Percentiles rank a stretch among this genome's conserved stretches.
Conservation (phyloP, 2,797 vertebrate genomes). For the Morus bassanus region DNA sequence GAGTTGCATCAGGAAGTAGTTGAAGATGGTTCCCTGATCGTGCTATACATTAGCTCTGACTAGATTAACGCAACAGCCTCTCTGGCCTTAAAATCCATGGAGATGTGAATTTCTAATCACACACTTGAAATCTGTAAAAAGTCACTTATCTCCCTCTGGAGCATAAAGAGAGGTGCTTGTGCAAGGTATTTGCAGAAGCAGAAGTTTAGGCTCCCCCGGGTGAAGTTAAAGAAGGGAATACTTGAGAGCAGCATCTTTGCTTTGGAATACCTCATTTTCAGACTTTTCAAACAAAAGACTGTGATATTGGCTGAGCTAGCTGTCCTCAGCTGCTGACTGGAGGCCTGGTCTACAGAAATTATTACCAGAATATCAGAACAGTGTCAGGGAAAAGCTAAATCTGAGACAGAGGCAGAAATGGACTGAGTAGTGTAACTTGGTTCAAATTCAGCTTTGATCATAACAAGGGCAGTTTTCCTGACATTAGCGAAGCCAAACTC, state of each 20-base stretch:
- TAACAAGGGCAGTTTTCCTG: not conserved
- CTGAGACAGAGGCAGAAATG: not conserved
- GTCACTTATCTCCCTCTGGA: not conserved
- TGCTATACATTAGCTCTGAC: not conserved
- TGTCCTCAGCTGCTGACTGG: not conserved
- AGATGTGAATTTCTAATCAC: not conserved
- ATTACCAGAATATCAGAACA: not conserved
- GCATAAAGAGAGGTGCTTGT: not conserved
- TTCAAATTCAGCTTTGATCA: not conserved
- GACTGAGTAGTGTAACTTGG: not conserved
- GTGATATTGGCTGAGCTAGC: not conserved
- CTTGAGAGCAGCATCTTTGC: not conserved
- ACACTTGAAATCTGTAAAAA: not conserved
- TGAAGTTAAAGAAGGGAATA: not conserved
- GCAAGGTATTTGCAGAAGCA: not conserved
- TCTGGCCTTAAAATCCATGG: not conserved
- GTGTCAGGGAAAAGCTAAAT: not conserved
- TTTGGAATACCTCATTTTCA: not conserved
- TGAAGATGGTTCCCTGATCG: not conserved
- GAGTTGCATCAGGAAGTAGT: not conserved
- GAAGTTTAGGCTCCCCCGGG: not conserved
- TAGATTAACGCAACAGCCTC: not conserved
- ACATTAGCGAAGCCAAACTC: not conserved
- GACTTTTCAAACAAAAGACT: not conserved
- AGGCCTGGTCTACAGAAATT: not conserved